phyloP scores from a whole-genome alignment of 1,140 invertebrate species.

The Thrips palmi region DNA sequence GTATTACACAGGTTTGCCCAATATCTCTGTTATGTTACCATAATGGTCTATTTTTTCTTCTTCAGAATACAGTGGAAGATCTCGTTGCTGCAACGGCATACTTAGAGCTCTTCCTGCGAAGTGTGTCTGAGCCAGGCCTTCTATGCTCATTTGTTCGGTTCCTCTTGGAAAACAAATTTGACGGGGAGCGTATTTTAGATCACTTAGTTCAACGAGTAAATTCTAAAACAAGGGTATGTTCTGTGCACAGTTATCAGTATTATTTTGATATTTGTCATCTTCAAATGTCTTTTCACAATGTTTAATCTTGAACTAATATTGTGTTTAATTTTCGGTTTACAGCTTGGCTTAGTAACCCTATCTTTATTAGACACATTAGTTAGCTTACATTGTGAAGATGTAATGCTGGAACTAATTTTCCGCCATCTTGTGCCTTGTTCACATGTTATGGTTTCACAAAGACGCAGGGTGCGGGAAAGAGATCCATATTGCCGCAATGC shows the following conservation, averaged over 20 bases:
- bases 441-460: conserved; percentile 76
- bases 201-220: conserved; percentile 55
- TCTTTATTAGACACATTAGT: conserved; percentile 80
- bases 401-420: conserved; percentile 85
- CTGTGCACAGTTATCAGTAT: not conserved
- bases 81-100: conserved; percentile 82
- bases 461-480: conserved; percentile 51
- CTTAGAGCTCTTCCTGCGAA: conserved; percentile 72
- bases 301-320: not conserved
- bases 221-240: conserved; percentile 43
- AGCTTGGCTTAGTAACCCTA: conserved; percentile 80
- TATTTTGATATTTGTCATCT: not conserved
- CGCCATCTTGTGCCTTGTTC: conserved; percentile 72
- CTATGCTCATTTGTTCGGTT: conserved; percentile 69
- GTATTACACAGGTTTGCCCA: not conserved
- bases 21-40: not conserved
- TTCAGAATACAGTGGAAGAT: conserved; percentile 62
- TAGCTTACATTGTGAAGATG: conserved; percentile 87
- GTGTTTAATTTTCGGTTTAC: conserved; percentile 22
- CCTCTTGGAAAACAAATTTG: conserved; percentile 67
- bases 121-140: conserved; percentile 67
- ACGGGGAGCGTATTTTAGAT: conserved; percentile 58
- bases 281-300: not conserved
- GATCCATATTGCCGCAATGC: conserved; percentile 66
- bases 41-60: conserved; percentile 23